Evolutionary conservation across 2,113 vertebrate genomes (phyloP).

Genomic region (Chaenocephalus aceratus): DNA sequence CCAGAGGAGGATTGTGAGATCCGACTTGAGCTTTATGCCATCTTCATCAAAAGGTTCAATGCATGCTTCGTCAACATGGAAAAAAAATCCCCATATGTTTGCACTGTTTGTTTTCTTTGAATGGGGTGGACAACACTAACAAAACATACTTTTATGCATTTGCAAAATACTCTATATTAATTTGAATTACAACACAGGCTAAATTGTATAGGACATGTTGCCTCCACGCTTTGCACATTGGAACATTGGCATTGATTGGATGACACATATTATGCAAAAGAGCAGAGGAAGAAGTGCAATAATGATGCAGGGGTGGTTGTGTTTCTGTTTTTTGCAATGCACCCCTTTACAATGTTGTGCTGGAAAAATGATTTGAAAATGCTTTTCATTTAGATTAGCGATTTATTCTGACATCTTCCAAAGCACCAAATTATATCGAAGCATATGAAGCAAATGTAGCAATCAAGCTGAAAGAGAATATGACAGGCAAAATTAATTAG

Average conservation of each 20-base stretch:
- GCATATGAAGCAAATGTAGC: constrained; percentile 57
- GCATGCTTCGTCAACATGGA: constrained; percentile 43
- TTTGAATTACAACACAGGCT: constrained; percentile 9
- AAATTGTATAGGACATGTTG: constrained; percentile 1
- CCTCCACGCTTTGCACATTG: constrained; percentile 57
- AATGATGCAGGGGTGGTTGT: constrained; percentile 19
- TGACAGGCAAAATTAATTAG: constrained; percentile 64
- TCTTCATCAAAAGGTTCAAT: constrained; percentile 45
- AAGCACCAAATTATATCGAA: constrained; percentile 53
- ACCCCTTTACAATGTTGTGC: constrained; percentile 21
- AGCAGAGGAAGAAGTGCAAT: constrained; percentile 26
- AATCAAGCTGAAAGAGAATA: constrained; percentile 49
- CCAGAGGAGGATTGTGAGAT: constrained; percentile 59
- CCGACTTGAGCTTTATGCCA: constrained; percentile 53
- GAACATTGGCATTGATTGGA: constrained; percentile 39
- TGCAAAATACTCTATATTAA: constrained; percentile 29
- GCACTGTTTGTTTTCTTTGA: constrained; percentile 11
- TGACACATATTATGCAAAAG: constrained; percentile 57
- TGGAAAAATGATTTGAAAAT: constrained; percentile 60
- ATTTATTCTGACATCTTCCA: constrained; percentile 57
- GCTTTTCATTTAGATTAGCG: constrained; percentile 64
- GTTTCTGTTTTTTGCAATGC: neutral
- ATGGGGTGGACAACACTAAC: constrained; percentile 4
- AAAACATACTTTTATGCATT: constrained; percentile 10
- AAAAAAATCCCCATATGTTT: constrained; percentile 11